Conservation (phyloP, 2,797 vertebrate species). For the Bradypus variegatus region DNA sequence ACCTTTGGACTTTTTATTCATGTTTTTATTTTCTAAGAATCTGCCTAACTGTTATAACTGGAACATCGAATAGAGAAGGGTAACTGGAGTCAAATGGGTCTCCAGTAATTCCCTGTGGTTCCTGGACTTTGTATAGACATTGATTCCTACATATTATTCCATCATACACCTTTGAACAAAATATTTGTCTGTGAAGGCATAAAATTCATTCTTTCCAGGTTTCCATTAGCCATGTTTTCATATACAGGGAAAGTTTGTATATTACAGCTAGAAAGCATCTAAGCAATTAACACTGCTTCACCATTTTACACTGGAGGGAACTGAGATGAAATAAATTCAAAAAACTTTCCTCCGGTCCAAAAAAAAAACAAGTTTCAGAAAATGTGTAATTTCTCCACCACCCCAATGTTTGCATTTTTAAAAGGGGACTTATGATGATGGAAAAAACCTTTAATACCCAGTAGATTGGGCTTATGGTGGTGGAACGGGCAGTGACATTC, state of each 20-base stretch:
- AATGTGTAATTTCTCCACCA: not conserved
- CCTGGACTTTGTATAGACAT: not conserved
- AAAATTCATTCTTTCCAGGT: not conserved
- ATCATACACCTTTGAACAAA: not conserved
- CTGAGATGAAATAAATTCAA: not conserved
- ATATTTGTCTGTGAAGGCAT: not conserved
- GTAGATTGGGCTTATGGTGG: not conserved
- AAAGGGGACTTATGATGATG: not conserved
- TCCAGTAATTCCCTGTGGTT: not conserved
- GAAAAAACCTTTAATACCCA: not conserved
- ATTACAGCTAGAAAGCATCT: not conserved
- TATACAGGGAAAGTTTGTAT: not conserved
- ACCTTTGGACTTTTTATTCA: not conserved
- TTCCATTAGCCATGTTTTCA: not conserved
- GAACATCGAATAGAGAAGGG: not conserved
- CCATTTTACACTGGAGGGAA: not conserved
- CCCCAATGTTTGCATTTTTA: constrained; percentile 9
- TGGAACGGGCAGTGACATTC: not conserved
- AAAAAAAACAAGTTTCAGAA: not conserved
- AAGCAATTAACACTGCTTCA: not conserved
- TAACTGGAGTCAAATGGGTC: not conserved
- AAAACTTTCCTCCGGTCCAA: not conserved
- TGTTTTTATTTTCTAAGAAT: not conserved
- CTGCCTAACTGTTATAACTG: not conserved
- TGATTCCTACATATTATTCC: not conserved